Percentiles rank a stretch among this genome's conserved stretches.
Evolutionary conservation across 2,888 invertebrate genomes (phyloP).

Genomic region (Syritta pipiens): DNA sequence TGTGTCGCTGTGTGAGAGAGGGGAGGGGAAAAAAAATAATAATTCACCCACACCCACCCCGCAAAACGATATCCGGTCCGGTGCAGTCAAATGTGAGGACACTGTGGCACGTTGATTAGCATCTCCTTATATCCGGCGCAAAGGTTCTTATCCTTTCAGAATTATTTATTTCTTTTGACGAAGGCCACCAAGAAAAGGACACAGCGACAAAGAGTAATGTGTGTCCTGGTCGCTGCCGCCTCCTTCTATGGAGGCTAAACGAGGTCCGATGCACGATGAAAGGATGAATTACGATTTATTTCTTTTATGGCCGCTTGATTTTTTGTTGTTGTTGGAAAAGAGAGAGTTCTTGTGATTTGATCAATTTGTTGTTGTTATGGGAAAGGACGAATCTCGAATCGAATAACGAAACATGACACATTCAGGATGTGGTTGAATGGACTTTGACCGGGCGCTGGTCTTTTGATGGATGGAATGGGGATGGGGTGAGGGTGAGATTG

Average conservation of each 20-base stretch:
- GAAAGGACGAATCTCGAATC: neutral
- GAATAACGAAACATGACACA: too few relatives aligned
- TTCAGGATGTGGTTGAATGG: neutral
- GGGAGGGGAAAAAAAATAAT: constrained; percentile 34
- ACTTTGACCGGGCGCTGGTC: neutral
- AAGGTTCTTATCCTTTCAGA: constrained; percentile 63
- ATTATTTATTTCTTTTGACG: constrained; percentile 68
- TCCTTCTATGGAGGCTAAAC: constrained; percentile 35
- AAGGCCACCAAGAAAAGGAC: constrained; percentile 34
- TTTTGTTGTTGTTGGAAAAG: constrained; percentile 49
- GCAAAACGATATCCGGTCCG: constrained; percentile 62
- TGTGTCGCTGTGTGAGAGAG: neutral
- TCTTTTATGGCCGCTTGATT: constrained; percentile 51
- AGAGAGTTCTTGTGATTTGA: constrained; percentile 39
- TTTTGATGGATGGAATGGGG: too few relatives aligned
- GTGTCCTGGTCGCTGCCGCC: neutral
- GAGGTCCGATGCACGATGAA: constrained; percentile 51
- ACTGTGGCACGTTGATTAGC: constrained; percentile 51
- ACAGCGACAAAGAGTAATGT: constrained; percentile 52
- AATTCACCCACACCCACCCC: constrained; percentile 65
- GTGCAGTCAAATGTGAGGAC: constrained; percentile 31
- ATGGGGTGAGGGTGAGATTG: too few relatives aligned
- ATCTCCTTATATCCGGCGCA: constrained; percentile 67
- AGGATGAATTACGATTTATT: constrained; percentile 65
- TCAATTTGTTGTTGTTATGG: constrained; percentile 11